Evolutionary conservation across 64 coral and sea anemone genomes (phyloP).

Genomic region (Porites australiensis): DNA sequence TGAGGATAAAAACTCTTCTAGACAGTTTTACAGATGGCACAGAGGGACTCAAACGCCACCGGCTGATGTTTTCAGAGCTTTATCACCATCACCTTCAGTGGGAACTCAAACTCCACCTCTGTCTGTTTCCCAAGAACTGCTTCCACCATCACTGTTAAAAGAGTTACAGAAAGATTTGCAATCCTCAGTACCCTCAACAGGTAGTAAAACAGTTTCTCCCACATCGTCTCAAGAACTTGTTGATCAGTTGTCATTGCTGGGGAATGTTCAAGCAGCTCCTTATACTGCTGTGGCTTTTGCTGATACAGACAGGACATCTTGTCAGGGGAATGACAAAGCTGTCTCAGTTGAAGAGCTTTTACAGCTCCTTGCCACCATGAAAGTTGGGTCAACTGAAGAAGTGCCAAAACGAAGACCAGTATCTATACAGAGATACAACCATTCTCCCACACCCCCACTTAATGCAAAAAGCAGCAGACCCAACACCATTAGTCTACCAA

Average conservation of each 20-base stretch:
- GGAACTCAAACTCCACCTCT: slow-evolving; percentile 40
- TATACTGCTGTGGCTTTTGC: neutral
- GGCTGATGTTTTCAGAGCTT: slow-evolving; percentile 17
- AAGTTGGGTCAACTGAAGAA: neutral
- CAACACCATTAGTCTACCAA: slow-evolving; percentile 18
- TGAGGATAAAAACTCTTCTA: neutral
- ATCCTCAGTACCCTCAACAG: neutral
- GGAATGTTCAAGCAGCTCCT: neutral
- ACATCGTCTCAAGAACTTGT: neutral
- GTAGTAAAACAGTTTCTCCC: slow-evolving; percentile 1
- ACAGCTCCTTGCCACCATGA: slow-evolving; percentile 36
- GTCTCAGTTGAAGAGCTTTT: slow-evolving; percentile 68
- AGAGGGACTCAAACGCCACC: slow-evolving; percentile 39
- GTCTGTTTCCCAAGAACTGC: slow-evolving; percentile 10
- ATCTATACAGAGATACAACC: slow-evolving; percentile 25
- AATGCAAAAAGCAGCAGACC: neutral
- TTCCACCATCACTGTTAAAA: slow-evolving; percentile 26
- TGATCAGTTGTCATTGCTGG: neutral
- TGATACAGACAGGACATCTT: neutral
- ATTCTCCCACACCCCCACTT: neutral
- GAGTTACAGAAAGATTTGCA: slow-evolving; percentile 32
- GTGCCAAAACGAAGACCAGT: slow-evolving; percentile 4
- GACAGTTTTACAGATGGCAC: slow-evolving; percentile 12
- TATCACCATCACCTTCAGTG: slow-evolving; percentile 41
- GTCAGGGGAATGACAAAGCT: slow-evolving; percentile 44